A percentile compares a stretch with the other conserved stretches of the same genome.
These are phyloP conservation scores for Siniperca chuatsi DNA, from an alignment of 2,113 vertebrate species.

Conservation along the genomic window DNA sequence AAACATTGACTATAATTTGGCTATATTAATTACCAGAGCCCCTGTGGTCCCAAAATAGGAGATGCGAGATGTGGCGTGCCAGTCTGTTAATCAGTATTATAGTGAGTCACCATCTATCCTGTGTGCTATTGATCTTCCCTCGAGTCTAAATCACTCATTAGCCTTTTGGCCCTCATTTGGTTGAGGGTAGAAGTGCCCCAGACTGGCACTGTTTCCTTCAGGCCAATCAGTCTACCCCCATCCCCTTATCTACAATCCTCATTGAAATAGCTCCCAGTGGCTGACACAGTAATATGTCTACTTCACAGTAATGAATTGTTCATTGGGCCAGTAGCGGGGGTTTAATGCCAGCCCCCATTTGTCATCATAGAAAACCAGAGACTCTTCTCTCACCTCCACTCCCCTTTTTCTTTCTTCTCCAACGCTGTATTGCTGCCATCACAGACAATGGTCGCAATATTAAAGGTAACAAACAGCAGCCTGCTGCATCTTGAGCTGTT, in stretches of 20 bases:
- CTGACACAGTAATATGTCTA: slow-evolving; percentile 62
- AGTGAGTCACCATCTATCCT: slow-evolving; percentile 33
- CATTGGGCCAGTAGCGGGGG: slow-evolving; percentile 17
- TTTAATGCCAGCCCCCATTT: slow-evolving; percentile 56
- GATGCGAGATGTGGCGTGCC: slow-evolving; percentile 3
- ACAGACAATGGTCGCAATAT: slow-evolving; percentile 96
- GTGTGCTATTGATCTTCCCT: slow-evolving; percentile 55
- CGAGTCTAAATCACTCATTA: slow-evolving; percentile 49
- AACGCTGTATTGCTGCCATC: slow-evolving; percentile 73
- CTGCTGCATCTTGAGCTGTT: slow-evolving; percentile 82
- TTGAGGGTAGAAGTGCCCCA: slow-evolving; percentile 32
- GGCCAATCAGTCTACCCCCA: slow-evolving; percentile 34
- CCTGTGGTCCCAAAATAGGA: slow-evolving; percentile 25
- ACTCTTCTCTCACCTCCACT: slow-evolving; percentile 38
- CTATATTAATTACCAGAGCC: slow-evolving; percentile 20
- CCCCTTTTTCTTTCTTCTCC: slow-evolving; percentile 78
- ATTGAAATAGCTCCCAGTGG: slow-evolving; percentile 52
- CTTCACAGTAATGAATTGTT: slow-evolving; percentile 71
- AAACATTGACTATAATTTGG: slow-evolving; percentile 3
- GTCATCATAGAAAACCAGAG: slow-evolving; percentile 57
- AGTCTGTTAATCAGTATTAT: slow-evolving; percentile 38
- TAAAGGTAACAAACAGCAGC: slow-evolving; percentile 91
- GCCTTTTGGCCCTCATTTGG: slow-evolving; percentile 61
- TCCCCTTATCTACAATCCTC: slow-evolving; percentile 39
- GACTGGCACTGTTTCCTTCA: slow-evolving; percentile 37